phyloP scores from a whole-genome alignment of 1,140 invertebrate genomes.

The Ephestia elutella region DNA sequence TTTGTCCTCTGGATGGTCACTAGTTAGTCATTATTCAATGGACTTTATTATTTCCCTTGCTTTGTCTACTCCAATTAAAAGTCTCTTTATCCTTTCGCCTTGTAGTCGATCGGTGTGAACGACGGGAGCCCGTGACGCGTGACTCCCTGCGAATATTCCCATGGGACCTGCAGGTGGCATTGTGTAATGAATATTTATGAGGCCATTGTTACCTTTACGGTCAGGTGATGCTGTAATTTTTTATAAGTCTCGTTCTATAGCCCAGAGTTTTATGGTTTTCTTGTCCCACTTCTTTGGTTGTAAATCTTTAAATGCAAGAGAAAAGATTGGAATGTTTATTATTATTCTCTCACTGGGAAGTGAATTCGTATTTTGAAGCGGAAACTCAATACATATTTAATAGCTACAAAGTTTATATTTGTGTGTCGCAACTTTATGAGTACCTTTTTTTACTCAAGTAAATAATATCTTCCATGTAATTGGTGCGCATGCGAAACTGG shows the following conservation, averaged over 20 bases:
- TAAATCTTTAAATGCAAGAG: not conserved
- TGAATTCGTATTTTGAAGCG: not conserved
- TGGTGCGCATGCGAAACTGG: not conserved
- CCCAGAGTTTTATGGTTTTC: not conserved
- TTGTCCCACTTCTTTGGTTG: not conserved
- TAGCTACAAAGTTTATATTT: too few species aligned
- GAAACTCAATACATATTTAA: not conserved
- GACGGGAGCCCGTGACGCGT: slow-evolving; percentile 25
- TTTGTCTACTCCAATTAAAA: not conserved
- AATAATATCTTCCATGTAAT: not conserved
- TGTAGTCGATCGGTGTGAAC: slow-evolving; percentile 4
- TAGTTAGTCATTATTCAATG: not conserved
- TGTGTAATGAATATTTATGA: slow-evolving; percentile 41
- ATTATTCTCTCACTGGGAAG: not conserved
- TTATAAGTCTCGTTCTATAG: slow-evolving; percentile 1
- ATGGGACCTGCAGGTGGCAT: slow-evolving; percentile 35
- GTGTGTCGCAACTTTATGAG: too few species aligned
- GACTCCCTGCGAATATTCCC: slow-evolving; percentile 51
- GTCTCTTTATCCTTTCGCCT: not conserved
- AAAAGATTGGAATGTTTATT: not conserved
- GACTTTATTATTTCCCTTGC: not conserved
- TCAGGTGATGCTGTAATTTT: slow-evolving; percentile 22
- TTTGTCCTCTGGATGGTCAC: too few species aligned
- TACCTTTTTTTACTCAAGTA: too few species aligned
- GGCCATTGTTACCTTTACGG: slow-evolving; percentile 32